Evolutionary conservation across 2,888 invertebrate species (phyloP), one percentile per base, ranked within the genome.

Genomic region (Ophion ellenae): DNA sequence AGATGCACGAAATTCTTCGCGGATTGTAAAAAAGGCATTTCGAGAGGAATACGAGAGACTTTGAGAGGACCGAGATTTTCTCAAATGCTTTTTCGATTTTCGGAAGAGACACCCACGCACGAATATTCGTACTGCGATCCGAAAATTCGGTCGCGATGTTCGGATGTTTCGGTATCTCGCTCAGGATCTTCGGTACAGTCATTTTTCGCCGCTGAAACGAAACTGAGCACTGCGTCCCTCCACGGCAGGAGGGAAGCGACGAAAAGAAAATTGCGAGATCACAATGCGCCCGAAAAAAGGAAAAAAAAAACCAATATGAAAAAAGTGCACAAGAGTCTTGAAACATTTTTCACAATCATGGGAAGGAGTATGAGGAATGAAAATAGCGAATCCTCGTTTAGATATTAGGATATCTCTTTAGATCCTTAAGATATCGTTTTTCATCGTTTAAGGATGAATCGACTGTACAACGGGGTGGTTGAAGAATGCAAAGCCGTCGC

Each of bases 261-360:
- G 59, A 81, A 47, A 45, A 32, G n/a, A 28, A 57, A 53, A 78
- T 57, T 71, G 63, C 24, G 32, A 67, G 0, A 77, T 81, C 73
- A 59, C 66, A 61, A 59, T 70, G 80, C 76, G 76, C 80, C 61
- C 67, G 17, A 24, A 53, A 76, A 66, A 53, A 53, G 47, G 5
- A 74, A 59, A 5, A 57, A 74, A 2, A 57, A n/a, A 47, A 36
- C 11, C 9, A 36, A 66, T 24, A 63, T 80, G 80, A 40, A 81
- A 47, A 77, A 77, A 83, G 85, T 85, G 86, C 88, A 88, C 87
- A 87, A 84, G 87, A 87, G 85, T 89, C 88, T 87, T 86, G 89
- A 89, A 74, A 85, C 86, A 87, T 90, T 90, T 90, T 90, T 89
- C 90, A 91, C 90, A 90, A 88, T 69, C 87, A 83, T 75, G 75